phyloP scores from a whole-genome alignment of 1,140 invertebrate species.

The Trachymyrmex cornetzi region DNA sequence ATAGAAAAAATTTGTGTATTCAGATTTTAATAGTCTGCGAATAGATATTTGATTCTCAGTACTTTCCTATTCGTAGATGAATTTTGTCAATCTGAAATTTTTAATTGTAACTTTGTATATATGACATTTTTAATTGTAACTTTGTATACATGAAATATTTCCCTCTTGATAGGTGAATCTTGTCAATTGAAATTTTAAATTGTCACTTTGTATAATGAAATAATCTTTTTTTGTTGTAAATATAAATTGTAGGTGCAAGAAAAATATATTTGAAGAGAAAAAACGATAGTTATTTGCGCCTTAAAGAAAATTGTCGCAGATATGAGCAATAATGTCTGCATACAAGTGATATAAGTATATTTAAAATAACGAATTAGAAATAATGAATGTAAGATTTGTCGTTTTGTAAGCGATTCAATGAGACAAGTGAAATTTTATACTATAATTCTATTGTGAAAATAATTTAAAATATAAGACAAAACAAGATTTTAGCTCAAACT shows the following conservation, averaged over 20 bases:
- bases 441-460: constrained; percentile 68
- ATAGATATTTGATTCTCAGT: constrained; percentile 12
- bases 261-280: constrained; percentile 7
- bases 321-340: constrained; percentile 41
- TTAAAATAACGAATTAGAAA: constrained; percentile 66
- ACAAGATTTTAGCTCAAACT: constrained; percentile 56
- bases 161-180: not conserved
- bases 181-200: constrained; percentile 45
- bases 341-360: constrained; percentile 74
- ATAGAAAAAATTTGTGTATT: not conserved
- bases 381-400: constrained; percentile 61
- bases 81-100: constrained; percentile 21
- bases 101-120: constrained; percentile 13
- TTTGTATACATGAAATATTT: constrained; percentile 17
- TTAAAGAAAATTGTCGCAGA: constrained; percentile 54
- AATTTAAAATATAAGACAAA: constrained; percentile 62
- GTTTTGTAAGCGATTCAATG: constrained; percentile 67
- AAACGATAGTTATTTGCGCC: constrained; percentile 43
- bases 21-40: not conserved
- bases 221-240: constrained; percentile 20
- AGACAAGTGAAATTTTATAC: constrained; percentile 70
- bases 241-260: not conserved
- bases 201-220: constrained; percentile 7
- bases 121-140: constrained; percentile 24
- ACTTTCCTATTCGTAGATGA: constrained; percentile 24